Base-by-base conservation (phyloP, 2,113 vertebrate species). In the Istiophorus platypterus region DNA sequence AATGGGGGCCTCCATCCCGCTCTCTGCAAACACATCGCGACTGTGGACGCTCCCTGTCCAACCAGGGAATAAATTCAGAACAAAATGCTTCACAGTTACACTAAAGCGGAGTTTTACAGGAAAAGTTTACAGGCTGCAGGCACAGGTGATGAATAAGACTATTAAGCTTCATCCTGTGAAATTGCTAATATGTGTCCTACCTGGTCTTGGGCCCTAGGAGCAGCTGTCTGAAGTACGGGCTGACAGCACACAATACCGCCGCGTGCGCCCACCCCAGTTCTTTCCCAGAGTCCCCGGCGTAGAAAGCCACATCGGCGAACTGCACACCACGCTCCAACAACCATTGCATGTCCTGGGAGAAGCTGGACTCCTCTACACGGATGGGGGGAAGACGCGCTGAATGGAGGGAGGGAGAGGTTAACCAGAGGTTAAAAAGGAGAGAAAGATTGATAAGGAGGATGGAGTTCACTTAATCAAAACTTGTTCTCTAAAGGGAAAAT, bases 301-400 rank as follows among this genome's bases (percentile, higher is more conserved):
- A 97, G 79, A 99, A 99, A 0, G 96, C 93, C 87, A 99, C 98
- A 0, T 99, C 98, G 1, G 96, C 96, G 1, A 98, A 99, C 89
- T 96, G 97, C 52, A 94, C 91, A 52, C 97, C 97, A 66, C 96
- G 95, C 89, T 96, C 96, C 75, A 98, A 92, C 78, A 99, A 82
- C 93, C 96, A 97, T 91, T 97, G 96, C 80, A 99, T 94, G 91
- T 99, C 97, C 0, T 96, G 89, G 0, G 96, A 95, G 31, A 98
- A 99, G 86, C 95, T 97, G 0, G 98, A 99, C 34, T 97, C 95
- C 91, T 99, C 96, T 0, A 97, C 96, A 70, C 97, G 95, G 69
- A 99, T 92, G 15, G 97, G 96, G 0, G 98, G 97, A 90, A 99
- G 96, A 81, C 97, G 97, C 49, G 96, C 98, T 99, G 80, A 61